These are phyloP conservation scores for Ceratina japonica DNA, from an alignment of 1,140 invertebrate genomes.

Conservation along the genomic window DNA sequence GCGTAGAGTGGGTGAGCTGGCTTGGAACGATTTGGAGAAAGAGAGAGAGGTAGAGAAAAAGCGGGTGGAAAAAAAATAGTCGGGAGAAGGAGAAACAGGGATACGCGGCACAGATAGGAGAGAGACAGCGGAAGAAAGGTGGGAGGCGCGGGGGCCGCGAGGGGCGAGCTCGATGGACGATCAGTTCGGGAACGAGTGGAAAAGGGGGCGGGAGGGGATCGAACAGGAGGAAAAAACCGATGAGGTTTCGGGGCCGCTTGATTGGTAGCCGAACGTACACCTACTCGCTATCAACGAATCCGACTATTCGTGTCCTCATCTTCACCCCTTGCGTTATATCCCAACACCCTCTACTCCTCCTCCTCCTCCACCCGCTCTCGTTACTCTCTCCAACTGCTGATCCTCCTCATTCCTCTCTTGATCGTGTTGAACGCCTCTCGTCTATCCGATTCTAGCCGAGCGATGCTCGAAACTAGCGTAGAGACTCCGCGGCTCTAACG, in stretches of 20 bases:
- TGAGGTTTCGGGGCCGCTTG: conserved; percentile 79
- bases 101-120: conserved; percentile 15
- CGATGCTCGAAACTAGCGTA: conserved; percentile 40
- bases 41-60: conserved; percentile 11
- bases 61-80: conserved; percentile 28
- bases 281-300: conserved; percentile 76
- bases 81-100: conserved; percentile 23
- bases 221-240: conserved; percentile 75
- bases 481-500: conserved; percentile 49
- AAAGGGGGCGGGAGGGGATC: conserved; percentile 47
- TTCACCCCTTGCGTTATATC: conserved; percentile 62
- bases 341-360: conserved; percentile 45
- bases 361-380: conserved; percentile 11
- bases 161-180: conserved; percentile 42
- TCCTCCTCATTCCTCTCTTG: conserved; percentile 38
- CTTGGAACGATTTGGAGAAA: conserved; percentile 21
- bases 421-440: conserved; percentile 35
- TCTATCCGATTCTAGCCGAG: conserved; percentile 46
- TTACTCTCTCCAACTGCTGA: conserved; percentile 26
- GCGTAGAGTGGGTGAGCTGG: conserved; percentile 29
- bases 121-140: conserved; percentile 44
- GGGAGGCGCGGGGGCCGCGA: not conserved
- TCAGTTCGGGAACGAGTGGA: conserved; percentile 53
- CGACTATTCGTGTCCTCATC: conserved; percentile 66
- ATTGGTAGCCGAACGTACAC: conserved; percentile 78